Base-by-base conservation (phyloP, 1,140 invertebrate species). In the Tetraneura akinire region DNA sequence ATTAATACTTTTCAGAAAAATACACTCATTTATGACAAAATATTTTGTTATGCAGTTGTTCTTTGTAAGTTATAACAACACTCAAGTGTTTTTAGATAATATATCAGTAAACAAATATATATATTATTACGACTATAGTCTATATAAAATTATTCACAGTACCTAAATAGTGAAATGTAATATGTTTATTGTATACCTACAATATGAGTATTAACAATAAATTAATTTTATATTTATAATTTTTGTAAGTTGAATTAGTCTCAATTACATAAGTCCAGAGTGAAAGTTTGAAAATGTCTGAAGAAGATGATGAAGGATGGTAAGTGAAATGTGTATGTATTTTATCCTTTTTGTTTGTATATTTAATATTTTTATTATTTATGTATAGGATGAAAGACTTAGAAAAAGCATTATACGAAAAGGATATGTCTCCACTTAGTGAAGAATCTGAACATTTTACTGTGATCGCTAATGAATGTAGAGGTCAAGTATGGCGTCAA, bases 231-330 rank as follows among this genome's bases (percentile, higher is more conserved):
- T 29, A 18, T 11, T 18, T 16, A 42, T n/a, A 42, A 21, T 13
- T 42, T 8, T 29, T 60, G 4, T 8, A 16, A n/a, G 5, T 11
- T 21, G 37, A 0, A 42, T 64, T 45, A n/a, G 18, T 73, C 26
- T 73, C 6, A 8, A 37, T 16, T 53, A n/a, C n/a, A n/a, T n/a
- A 51, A 32, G 16, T 37, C 3, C 32, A 8, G 8, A 9, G 1
- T n/a, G 6, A 13, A 73, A 23, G 37, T 53, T 73, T 73, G 32
- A 53, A 37, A n/a, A 73, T 73, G 70, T 73, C 26, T n/a, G 70
- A 73, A 73, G 70, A 73, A 32, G 47, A 73, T n/a, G 68, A 71
- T 49, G 70, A 73, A 29, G 8, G 29, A 51, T 73, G 70, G 70
- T 73, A 73, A 8, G 51, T 14, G 26, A 16, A 23, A 0, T 21